Evolutionary conservation across 2,888 invertebrate genomes (phyloP), one percentile per base, ranked within the genome.

Genomic region (Amiota communis): DNA sequence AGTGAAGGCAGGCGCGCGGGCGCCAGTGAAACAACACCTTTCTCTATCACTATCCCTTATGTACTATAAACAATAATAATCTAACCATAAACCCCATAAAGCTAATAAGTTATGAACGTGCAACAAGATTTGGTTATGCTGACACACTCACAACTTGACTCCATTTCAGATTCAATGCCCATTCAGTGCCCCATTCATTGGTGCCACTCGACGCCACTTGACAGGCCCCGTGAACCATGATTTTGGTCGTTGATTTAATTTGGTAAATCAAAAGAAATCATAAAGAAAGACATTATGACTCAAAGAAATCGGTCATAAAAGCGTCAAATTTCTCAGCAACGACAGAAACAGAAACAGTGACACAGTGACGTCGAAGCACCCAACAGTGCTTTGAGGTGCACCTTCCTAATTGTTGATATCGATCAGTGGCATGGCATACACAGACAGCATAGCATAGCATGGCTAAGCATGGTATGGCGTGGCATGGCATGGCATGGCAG

Each of bases 241-340:
- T 12, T 72, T 59, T 36, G 36, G 68, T 51, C 61, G 68, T 68
- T 74, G 84, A 87, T 87, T 84, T 84, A 86, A 87, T 84, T 84
- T 84, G 84, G 84, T 84, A 79, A 84, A 78, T 80, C 85, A 80
- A 87, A 51, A 51, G 68, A 67, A 70, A 53, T 61, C 67, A 65
- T 65, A 72, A 72, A 82, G 79, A 83, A 77, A 83, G 84, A 81
- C 80, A 86, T 86, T 85, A 85, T 79, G 76, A 73, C 72, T 70
- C 75, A 75, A 74, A 74, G 51, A 73, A 71, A 75, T 70, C 76
- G 78, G 65, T 84, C 84, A 78, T 83, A 83, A 86, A 84, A 87
- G 84, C 86, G 87, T 87, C 86, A 84, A 84, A 87, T 83, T 86
- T 81, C 82, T 86, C 82, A 75, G 78, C 74, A 36, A 17, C 49